These are phyloP conservation scores for Eurytemora carolleeae DNA, from an alignment of 1,140 invertebrate species.

Conservation along the genomic window DNA sequence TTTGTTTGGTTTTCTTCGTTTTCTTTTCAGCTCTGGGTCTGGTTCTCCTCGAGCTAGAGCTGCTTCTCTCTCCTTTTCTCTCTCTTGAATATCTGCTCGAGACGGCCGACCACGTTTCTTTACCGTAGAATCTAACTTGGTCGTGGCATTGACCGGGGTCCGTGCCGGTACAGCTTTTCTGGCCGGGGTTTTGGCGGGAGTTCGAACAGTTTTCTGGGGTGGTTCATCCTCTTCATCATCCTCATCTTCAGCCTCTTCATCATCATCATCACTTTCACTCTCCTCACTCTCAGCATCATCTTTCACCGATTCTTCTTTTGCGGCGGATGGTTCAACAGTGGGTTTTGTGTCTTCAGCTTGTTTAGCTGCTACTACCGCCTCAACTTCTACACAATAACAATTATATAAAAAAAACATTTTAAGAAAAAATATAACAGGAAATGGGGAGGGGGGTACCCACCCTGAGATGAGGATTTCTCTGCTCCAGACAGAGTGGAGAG, in stretches of 20 bases:
- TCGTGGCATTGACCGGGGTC: background rate
- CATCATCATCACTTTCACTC: background rate
- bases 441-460: too few species aligned
- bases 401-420: too few species aligned
- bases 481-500: too few species aligned
- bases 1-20: background rate
- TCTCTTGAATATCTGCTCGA: conserved; percentile 1
- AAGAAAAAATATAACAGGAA: too few species aligned
- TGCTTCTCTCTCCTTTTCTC: background rate
- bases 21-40: background rate
- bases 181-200: background rate
- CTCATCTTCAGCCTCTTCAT: conserved; percentile 1
- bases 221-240: conserved; percentile 8
- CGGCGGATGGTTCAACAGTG: background rate
- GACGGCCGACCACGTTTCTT: conserved; percentile 11
- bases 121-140: background rate
- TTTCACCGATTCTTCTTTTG: conserved; percentile 4
- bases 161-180: too few species aligned
- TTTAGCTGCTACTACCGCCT: too few species aligned
- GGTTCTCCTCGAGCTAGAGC: background rate
- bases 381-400: too few species aligned
- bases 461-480: too few species aligned
- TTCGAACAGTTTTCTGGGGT: background rate
- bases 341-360: too few species aligned
- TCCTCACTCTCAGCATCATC: conserved; percentile 4